Evolutionary conservation across 1,140 invertebrate genomes (phyloP).

Genomic region (Bombus pyrosoma): DNA sequence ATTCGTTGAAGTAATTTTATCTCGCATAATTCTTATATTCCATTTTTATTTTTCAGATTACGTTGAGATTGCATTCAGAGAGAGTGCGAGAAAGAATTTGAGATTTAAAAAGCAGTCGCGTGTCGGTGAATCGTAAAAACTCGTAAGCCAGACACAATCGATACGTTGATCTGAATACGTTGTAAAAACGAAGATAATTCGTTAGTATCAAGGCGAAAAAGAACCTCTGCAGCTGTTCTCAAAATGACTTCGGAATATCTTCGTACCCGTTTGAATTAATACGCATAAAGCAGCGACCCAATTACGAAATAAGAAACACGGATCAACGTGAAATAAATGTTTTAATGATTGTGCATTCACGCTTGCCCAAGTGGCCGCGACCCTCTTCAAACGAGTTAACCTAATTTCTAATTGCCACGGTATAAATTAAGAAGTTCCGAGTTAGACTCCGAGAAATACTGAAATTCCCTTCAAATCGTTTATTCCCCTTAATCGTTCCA

Average conservation of each 20-base stretch:
- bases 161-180: too few species aligned
- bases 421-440: slow-evolving; percentile 26
- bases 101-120: too few species aligned
- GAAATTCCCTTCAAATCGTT: neutral
- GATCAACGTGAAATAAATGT: slow-evolving; percentile 35
- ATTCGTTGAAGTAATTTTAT: neutral
- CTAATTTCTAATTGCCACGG: slow-evolving; percentile 19
- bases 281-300: slow-evolving; percentile 19
- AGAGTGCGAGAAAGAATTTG: too few species aligned
- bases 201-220: neutral
- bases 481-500: neutral
- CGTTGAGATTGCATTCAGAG: too few species aligned
- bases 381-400: slow-evolving; percentile 27
- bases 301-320: slow-evolving; percentile 25
- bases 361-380: slow-evolving; percentile 18
- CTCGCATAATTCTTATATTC: too few species aligned
- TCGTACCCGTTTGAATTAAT: slow-evolving; percentile 1
- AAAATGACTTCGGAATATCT: neutral
- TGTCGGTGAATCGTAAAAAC: neutral
- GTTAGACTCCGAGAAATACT: neutral
- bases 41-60: too few species aligned
- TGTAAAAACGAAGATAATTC: neutral
- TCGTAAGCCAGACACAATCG: neutral
- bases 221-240: neutral
- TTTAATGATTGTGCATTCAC: slow-evolving; percentile 35